Evolutionary conservation across 2,888 invertebrate species (phyloP).

Genomic region (Nemapogon koenigi): DNA sequence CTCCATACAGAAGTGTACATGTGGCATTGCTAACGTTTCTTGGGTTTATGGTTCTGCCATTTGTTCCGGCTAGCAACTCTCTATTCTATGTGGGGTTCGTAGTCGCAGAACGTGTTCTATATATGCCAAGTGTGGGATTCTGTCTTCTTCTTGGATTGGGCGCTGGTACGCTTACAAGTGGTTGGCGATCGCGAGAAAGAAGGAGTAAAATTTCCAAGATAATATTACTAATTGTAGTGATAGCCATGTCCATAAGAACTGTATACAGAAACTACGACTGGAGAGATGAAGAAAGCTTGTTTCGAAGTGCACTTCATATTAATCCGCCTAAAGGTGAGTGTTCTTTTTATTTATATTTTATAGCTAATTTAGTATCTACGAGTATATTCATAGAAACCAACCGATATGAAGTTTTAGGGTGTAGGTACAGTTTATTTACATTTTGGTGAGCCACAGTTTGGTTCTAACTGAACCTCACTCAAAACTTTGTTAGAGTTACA

Average conservation of each 20-base stretch:
- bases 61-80: conserved; percentile 94
- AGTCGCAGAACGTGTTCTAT: conserved; percentile 94
- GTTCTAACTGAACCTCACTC: conserved; percentile 38
- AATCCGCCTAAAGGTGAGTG: conserved; percentile 96
- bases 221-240: conserved; percentile 63
- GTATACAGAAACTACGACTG: conserved; percentile 87
- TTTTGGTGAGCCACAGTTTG: too few relatives aligned
- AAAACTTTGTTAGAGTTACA: conserved; percentile 47
- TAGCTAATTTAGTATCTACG: too few relatives aligned
- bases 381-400: too few relatives aligned
- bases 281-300: conserved; percentile 92
- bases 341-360: too few relatives aligned
- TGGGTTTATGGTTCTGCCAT: conserved; percentile 86
- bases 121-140: conserved; percentile 95
- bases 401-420: too few relatives aligned
- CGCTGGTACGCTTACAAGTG: conserved; percentile 50
- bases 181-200: conserved; percentile 47
- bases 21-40: conserved; percentile 67
- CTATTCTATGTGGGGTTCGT: conserved; percentile 99
- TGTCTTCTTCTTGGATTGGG: conserved; percentile 87
- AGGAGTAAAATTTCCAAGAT: conserved; percentile 47
- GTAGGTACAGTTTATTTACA: too few relatives aligned
- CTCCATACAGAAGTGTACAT: conserved; percentile 40
- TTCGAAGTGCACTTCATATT: conserved; percentile 86
- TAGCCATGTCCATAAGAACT: conserved; percentile 79